Conservation (phyloP, 2,797 vertebrate genomes). For the Hydrophis major region DNA sequence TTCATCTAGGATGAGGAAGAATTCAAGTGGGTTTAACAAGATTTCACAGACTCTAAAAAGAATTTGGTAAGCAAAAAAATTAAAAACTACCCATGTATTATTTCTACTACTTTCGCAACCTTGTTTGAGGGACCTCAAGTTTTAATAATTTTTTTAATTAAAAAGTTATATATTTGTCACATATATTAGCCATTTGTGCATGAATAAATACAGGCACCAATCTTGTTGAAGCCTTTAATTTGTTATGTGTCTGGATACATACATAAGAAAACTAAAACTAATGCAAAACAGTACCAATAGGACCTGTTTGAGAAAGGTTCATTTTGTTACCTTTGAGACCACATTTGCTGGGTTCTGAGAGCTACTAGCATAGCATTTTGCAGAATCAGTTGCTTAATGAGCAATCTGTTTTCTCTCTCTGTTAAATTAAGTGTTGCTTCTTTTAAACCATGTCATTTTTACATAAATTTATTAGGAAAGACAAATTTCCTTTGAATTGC, state of each 20-base stretch:
- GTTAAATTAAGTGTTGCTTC: conserved; percentile 32
- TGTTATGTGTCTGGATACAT: background rate
- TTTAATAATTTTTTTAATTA: background rate
- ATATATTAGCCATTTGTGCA: background rate
- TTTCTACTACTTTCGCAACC: conserved; percentile 14
- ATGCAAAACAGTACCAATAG: background rate
- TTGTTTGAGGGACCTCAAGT: conserved; percentile 32
- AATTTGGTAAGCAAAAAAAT: conserved; percentile 11
- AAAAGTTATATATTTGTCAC: conserved; percentile 30
- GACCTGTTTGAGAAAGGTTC: background rate
- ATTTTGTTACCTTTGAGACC: conserved; percentile 17
- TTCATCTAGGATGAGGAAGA: background rate
- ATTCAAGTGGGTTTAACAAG: conserved; percentile 2
- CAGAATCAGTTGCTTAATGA: conserved; percentile 40
- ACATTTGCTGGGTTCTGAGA: conserved; percentile 21
- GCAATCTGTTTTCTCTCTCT: conserved; percentile 39
- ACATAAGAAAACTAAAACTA: background rate
- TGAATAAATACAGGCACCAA: background rate
- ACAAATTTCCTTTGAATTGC: conserved; percentile 42
- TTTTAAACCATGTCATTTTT: conserved; percentile 34
- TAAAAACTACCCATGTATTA: conserved; percentile 24
- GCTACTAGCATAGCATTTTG: conserved; percentile 26
- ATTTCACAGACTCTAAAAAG: background rate
- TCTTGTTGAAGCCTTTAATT: background rate
- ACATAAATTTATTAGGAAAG: conserved; percentile 37